phyloP scores from a whole-genome alignment of 2,888 invertebrate genomes.

The Balanococcus diminutus region DNA sequence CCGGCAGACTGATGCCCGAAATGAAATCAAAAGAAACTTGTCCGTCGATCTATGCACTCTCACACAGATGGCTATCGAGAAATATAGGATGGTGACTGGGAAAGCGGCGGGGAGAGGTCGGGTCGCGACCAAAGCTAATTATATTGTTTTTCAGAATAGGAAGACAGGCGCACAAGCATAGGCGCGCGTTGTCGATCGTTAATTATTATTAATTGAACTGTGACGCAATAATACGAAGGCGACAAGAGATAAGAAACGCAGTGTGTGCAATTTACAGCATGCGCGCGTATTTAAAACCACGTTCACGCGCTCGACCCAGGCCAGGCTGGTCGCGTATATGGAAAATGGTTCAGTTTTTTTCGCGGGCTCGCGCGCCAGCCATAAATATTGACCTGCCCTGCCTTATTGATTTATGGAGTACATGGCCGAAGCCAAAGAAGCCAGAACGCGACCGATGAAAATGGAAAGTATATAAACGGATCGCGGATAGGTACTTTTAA shows the following conservation, averaged over 20 bases:
- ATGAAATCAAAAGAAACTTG: not conserved
- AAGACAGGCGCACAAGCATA: not conserved
- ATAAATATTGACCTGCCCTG: not conserved
- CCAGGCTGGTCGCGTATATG: not conserved
- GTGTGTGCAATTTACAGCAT: not conserved
- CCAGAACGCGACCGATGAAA: not conserved
- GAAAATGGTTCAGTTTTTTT: not conserved
- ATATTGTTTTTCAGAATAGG: not conserved
- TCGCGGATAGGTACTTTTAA: not conserved
- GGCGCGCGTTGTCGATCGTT: not conserved
- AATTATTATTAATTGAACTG: slow-evolving; percentile 22
- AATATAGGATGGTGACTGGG: not conserved
- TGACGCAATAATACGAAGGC: not conserved
- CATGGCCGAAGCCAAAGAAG: no score
- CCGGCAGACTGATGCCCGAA: not conserved
- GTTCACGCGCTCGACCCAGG: not conserved
- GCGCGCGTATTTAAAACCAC: not conserved
- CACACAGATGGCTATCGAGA: slow-evolving; percentile 14
- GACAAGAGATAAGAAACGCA: not conserved
- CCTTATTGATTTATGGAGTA: not conserved
- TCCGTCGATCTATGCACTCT: no score
- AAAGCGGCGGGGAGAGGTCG: not conserved
- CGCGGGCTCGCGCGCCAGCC: not conserved
- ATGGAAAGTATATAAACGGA: slow-evolving; percentile 3
- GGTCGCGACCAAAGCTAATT: not conserved